Conservation (phyloP, 1,140 invertebrate species). For the Streblospio benedicti region DNA sequence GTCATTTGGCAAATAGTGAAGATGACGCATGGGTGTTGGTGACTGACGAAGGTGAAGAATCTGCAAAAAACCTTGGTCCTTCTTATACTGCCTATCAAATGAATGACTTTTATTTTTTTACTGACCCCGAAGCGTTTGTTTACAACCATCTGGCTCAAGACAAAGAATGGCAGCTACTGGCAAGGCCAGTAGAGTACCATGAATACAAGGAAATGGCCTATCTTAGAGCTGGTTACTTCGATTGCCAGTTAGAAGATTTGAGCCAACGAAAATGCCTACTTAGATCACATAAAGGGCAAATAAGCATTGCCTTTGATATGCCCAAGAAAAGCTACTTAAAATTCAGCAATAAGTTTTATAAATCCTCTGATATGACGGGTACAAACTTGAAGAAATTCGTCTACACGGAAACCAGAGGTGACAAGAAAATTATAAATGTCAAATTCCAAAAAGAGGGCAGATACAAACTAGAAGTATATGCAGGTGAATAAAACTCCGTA, state of each 20-base stretch:
- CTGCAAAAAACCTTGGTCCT: neutral
- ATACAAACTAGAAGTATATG: too few relatives aligned
- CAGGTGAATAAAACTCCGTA: too few relatives aligned
- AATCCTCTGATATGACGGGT: too few relatives aligned
- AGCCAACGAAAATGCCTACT: conserved; percentile 13
- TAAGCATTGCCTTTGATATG: too few relatives aligned
- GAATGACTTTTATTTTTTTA: conserved; percentile 19
- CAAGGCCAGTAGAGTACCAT: conserved; percentile 15
- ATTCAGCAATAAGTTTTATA: too few relatives aligned
- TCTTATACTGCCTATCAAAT: too few relatives aligned
- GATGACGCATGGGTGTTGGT: neutral
- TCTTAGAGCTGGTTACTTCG: conserved; percentile 10
- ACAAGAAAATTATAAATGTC: too few relatives aligned
- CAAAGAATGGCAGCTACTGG: conserved; percentile 11
- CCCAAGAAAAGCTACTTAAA: too few relatives aligned
- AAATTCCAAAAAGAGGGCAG: too few relatives aligned
- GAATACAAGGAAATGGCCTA: conserved; percentile 17
- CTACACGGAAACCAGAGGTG: too few relatives aligned
- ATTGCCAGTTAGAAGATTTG: conserved; percentile 2
- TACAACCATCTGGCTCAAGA: conserved; percentile 17
- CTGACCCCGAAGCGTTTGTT: conserved; percentile 17
- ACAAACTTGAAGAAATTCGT: too few relatives aligned
- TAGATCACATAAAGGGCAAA: too few relatives aligned
- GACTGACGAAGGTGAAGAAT: neutral
- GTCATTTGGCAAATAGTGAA: conserved; percentile 2